Evolutionary conservation across 1,140 invertebrate genomes (phyloP).

Genomic region (Heliothis subflexa): DNA sequence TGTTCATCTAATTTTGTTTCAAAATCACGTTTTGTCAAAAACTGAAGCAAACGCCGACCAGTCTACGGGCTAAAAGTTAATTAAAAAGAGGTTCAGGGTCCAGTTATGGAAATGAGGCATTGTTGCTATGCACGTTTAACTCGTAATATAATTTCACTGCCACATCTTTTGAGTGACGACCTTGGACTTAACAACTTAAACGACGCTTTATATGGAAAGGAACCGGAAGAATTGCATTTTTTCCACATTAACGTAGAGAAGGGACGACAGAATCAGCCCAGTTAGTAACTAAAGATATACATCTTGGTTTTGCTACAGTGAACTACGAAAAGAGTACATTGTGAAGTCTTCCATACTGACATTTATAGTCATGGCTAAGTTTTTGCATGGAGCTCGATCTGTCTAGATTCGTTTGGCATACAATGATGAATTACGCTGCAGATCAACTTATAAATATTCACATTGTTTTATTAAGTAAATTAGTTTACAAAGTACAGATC

Average conservation of each 20-base stretch:
- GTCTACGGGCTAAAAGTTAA: constrained; percentile 49
- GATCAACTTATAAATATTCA: no score
- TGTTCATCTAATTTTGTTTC: constrained; percentile 34
- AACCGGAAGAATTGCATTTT: constrained; percentile 40
- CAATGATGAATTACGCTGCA: no score
- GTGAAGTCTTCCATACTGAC: constrained; percentile 1
- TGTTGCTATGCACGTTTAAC: constrained; percentile 69
- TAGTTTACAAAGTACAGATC: no score
- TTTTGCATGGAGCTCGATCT: no score
- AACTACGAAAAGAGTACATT: not conserved
- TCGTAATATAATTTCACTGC: constrained; percentile 64
- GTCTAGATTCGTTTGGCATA: no score
- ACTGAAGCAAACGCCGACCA: constrained; percentile 6
- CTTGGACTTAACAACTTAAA: constrained; percentile 42
- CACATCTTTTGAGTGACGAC: constrained; percentile 49
- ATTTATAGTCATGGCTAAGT: no score
- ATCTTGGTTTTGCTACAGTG: not conserved
- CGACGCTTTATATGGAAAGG: constrained; percentile 44
- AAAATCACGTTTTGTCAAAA: constrained; percentile 44
- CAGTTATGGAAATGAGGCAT: constrained; percentile 71
- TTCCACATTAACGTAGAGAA: constrained; percentile 4
- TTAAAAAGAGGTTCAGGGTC: constrained; percentile 43
- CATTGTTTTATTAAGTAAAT: no score
- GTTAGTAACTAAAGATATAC: not conserved
- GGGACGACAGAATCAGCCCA: not conserved